Base-by-base conservation (phyloP, 2,797 vertebrate genomes). In the Micrastur ruficollis region DNA sequence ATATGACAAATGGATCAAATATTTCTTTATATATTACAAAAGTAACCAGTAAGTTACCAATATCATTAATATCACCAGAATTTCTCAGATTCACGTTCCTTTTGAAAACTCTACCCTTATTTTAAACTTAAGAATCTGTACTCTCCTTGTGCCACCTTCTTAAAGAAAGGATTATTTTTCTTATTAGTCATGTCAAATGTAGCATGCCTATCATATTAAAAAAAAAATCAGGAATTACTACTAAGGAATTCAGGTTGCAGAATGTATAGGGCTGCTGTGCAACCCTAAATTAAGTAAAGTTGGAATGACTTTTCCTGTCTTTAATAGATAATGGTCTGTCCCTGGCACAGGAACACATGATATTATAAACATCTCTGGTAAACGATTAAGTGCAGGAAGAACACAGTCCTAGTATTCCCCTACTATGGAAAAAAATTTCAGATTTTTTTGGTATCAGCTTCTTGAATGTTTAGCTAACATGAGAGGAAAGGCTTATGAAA, bases 251-350 rank as follows among this genome's bases (percentile, higher is more conserved):
- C 36, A 73, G 34, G 14, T 10, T 72, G 58, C 50, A 53, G 59
- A 85, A 76, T 26, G 23, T 12, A 42, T 32, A 40, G 36, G 15
- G n/a, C 46, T 89, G 86, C 58, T 55, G 53, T 5, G 36, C 67
- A 81, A 53, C 65, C 44, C 68, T 95, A 70, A 95, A 93, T 94
- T 91, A 17, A 47, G 63, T 81, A 84, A 93, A 67, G 32, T 59
- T 50, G 38, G 79, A 84, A 42, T 38, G 23, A 93, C 44, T 46
- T 70, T 92, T 63, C 55, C 38, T 79, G 53, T 36, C 27, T 56
- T 71, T 59, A 72, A 89, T 19, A 68, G 44, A 86, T 36, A 73
- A 79, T 32, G 5, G 26, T 50, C 46, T 40, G 47, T 71, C 62
- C 52, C 79, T 72, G 81, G 29, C n/a, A 81, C 19, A 68, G 55